These are phyloP conservation scores for Alcis repandata DNA, from an alignment of 2,888 invertebrate genomes.

Conservation along the genomic window DNA sequence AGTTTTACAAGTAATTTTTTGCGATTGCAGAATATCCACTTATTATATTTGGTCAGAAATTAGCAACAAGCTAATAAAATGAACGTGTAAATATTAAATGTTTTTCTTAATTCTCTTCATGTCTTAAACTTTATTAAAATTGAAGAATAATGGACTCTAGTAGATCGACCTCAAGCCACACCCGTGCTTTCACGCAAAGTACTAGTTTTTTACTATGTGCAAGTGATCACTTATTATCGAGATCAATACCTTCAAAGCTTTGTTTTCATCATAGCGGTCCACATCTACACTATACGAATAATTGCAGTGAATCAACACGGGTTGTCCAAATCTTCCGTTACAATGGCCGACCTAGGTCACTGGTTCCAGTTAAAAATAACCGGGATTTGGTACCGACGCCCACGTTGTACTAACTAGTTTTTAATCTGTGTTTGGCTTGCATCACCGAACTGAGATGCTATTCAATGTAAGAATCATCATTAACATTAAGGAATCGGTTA, in stretches of 20 bases:
- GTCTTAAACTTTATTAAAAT: no score
- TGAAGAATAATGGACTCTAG: no score
- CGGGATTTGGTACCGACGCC: slow-evolving; percentile 12
- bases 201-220: no score
- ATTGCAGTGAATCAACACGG: slow-evolving; percentile 26
- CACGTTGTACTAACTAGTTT: not conserved
- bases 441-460: not conserved
- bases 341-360: slow-evolving; percentile 31
- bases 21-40: no score
- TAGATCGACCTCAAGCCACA: no score
- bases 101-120: no score
- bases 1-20: no score
- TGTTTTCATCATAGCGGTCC: slow-evolving; percentile 11
- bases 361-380: slow-evolving; percentile 32
- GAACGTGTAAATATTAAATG: no score
- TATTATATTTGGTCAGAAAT: not conserved
- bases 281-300: slow-evolving; percentile 12
- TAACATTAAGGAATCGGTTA: no score
- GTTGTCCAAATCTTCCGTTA: slow-evolving; percentile 24
- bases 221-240: not conserved
- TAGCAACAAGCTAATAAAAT: no score
- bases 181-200: no score
- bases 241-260: not conserved
- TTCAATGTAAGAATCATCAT: not conserved
- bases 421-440: slow-evolving; percentile 3